A percentile compares a stretch with the other conserved stretches of the same genome.
These are phyloP conservation scores for Geodia barretti DNA, from an alignment of 37 sponge, comb jelly and placozoan species.

Conservation along the genomic window DNA sequence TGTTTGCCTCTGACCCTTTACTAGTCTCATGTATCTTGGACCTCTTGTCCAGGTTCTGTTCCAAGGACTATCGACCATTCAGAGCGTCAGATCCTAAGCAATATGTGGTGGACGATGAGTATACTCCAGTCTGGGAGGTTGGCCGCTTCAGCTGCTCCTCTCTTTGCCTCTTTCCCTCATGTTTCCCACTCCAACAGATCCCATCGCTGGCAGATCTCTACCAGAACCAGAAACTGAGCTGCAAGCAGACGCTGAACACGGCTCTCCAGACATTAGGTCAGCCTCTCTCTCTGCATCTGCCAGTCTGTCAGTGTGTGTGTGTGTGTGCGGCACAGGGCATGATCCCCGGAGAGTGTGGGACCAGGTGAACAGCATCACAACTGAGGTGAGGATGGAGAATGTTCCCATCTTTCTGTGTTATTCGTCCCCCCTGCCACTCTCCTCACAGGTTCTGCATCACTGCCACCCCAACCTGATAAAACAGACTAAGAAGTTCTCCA, in stretches of 20 bases:
- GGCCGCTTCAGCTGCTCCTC: background rate
- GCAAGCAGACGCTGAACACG: conserved; percentile 48
- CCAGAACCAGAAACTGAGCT: conserved; percentile 22
- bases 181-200: conserved; percentile 44
- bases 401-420: background rate
- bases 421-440: too few relatives aligned
- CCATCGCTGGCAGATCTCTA: conserved; percentile 35
- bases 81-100: conserved; percentile 17
- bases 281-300: background rate
- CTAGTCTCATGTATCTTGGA: too few relatives aligned
- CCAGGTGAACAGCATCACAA: background rate
- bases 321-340: conserved; percentile 7
- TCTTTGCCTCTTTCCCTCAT: background rate
- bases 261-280: conserved; percentile 40
- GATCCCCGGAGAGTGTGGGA: conserved; percentile 25
- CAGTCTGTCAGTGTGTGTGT: background rate
- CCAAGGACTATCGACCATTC: conserved; percentile 63
- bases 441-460: conserved; percentile 30
- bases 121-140: conserved; percentile 75
- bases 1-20: too few relatives aligned
- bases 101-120: conserved; percentile 80
- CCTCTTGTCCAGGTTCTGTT: conserved; percentile 61
- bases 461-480: conserved; percentile 13
- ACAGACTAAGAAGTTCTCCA: background rate
- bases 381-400: conserved; percentile 6